Evolutionary conservation across 1,140 invertebrate genomes (phyloP), one percentile per base, ranked within the genome.

Genomic region (Leptonema lineaticorne): DNA sequence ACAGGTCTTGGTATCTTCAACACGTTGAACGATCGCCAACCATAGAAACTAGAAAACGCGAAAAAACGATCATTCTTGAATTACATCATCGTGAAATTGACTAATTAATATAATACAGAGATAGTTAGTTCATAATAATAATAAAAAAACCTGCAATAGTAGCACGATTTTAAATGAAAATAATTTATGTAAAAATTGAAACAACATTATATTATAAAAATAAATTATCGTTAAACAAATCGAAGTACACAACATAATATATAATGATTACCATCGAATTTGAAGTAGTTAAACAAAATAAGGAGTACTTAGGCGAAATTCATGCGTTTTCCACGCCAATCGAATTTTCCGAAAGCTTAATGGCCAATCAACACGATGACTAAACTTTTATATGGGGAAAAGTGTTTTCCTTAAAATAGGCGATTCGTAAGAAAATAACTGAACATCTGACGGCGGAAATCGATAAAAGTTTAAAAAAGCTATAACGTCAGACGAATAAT

Each of bases 1-100:
- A 68, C 64, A 33, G 58, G 62, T 33, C 28, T 63, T 70, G 60
- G 69, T 41, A 63, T 63, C 69, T 70, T 50, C 69, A 18, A 16
- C 30, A 57, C 60, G 24, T 50, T 45, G 20, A 41, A 62, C 29
- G 50, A 59, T 37, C 59, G 18, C 24, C 56, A 26, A 45, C n/a
- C 30, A 22, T 14, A 26, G 20, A 37, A 33, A 45, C 20, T 53
- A 24, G 63, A 70, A 70, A 63, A 65, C 59, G 56, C 65, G 5
- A 28, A 26, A 33, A 62, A 62, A 62, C 58, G 58, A 62, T 62
- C 58, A 14, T 16, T 41, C 37, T 9, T 41, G 11, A 14, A 26
- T 64, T 64, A 64, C 62, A 64, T 64, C 45, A 64, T 16, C 24
- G n/a, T n/a, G n/a, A n/a, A n/a, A n/a, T n/a, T n/a, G n/a, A n/a